A percentile compares a stretch with the other conserved stretches of the same genome.
These are phyloP conservation scores for Melanotaenia duboulayi DNA, from an alignment of 2,113 vertebrate species.

Conservation along the genomic window DNA sequence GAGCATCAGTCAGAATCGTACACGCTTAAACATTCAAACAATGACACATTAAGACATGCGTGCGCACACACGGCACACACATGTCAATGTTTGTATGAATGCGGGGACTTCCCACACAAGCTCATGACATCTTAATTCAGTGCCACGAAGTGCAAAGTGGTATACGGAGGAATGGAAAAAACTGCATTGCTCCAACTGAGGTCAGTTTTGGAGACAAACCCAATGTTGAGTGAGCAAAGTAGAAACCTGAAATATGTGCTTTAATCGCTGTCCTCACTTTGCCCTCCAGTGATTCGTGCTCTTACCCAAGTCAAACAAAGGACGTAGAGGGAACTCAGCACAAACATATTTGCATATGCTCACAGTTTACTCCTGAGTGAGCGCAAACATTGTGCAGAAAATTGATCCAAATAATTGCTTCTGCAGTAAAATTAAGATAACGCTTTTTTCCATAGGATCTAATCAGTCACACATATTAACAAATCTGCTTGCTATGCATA, in stretches of 20 bases:
- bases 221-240: slow-evolving; percentile 49
- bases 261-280: slow-evolving; percentile 69
- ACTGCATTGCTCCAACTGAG: slow-evolving; percentile 56
- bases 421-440: slow-evolving; percentile 62
- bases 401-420: slow-evolving; percentile 56
- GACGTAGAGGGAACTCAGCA: slow-evolving; percentile 50
- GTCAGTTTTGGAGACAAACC: slow-evolving; percentile 65
- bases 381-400: slow-evolving; percentile 46
- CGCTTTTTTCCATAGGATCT: slow-evolving; percentile 41
- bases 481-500: slow-evolving; percentile 60
- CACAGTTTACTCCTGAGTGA: slow-evolving; percentile 49
- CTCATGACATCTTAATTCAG: slow-evolving; percentile 70
- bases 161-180: slow-evolving; percentile 46
- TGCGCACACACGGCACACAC: slow-evolving; percentile 32
- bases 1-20: slow-evolving; percentile 29
- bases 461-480: slow-evolving; percentile 67
- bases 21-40: slow-evolving; percentile 31
- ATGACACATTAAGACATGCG: slow-evolving; percentile 9
- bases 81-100: slow-evolving; percentile 55
- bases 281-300: slow-evolving; percentile 71
- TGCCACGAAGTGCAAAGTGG: slow-evolving; percentile 35
- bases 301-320: slow-evolving; percentile 65
- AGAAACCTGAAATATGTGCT: slow-evolving; percentile 69
- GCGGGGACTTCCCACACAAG: slow-evolving; percentile 70
- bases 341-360: slow-evolving; percentile 75